Percentiles rank a stretch among this genome's conserved stretches.
phyloP scores from a whole-genome alignment of 2,113 vertebrate genomes.

The Accipiter cooperii region DNA sequence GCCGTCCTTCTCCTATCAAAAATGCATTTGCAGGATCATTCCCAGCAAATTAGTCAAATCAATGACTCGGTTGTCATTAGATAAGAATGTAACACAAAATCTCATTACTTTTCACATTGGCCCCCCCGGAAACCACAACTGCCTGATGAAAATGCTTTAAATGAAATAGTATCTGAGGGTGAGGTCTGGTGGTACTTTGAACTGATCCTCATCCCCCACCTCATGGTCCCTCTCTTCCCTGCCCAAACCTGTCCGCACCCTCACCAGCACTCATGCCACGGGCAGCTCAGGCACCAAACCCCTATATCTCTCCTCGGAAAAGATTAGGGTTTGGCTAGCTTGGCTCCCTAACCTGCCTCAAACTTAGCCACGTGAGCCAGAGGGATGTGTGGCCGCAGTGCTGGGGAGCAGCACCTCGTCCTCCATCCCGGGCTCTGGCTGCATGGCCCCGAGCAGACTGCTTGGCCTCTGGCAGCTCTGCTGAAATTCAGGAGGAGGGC shows the following conservation, averaged over 20 bases:
- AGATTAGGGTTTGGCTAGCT: background rate
- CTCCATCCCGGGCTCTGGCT: background rate
- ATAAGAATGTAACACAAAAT: background rate
- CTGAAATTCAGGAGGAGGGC: background rate
- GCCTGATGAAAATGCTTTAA: background rate
- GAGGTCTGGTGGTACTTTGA: background rate
- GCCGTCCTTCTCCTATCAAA: background rate
- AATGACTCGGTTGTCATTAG: background rate
- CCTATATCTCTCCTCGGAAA: background rate
- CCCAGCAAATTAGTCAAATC: background rate
- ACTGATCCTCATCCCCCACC: too few relatives aligned
- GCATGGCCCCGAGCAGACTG: background rate
- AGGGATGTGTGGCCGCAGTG: rapidly evolving
- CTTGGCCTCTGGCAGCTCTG: background rate
- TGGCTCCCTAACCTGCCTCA: background rate
- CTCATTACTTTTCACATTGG: background rate
- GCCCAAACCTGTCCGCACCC: background rate
- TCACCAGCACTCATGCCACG: rapidly evolving
- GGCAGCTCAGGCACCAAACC: background rate
- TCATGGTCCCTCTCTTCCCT: background rate
- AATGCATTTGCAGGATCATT: background rate
- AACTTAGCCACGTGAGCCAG: rapidly evolving
- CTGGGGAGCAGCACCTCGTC: background rate
- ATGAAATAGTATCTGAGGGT: too few relatives aligned
- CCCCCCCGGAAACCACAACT: background rate